Base-by-base conservation (phyloP, 2,113 vertebrate genomes). In the Baryphthengus martii region DNA sequence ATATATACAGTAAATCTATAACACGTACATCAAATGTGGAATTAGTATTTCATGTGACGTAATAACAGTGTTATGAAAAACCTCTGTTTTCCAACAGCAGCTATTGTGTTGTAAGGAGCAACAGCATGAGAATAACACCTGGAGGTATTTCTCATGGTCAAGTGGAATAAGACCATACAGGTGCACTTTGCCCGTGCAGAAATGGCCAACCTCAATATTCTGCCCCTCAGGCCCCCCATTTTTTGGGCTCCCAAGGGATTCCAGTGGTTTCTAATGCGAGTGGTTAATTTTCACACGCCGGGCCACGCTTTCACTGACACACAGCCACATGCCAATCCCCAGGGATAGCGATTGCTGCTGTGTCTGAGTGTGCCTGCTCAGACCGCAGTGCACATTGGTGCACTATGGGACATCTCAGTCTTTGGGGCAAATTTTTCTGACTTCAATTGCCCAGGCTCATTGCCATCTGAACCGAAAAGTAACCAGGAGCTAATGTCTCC, bases 91-190 rank as follows among this genome's bases (percentile, higher is more conserved):
- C 59, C 90, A 94, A 18, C 75, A 92, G 82, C 68, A 95, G 31
- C 31, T 79, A 23, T 79, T 56, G 62, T 85, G 28, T 33, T 85
- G 92, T 91, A 73, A 91, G 78, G 50, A 83, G 33, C 82, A 87
- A 76, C 29, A 45, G 42, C 55, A 76, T 85, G 81, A 92, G 91
- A 94, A 76, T 67, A 85, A 88, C 85, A 94, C 81, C 91, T 82
- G 70, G 74, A 95, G 94, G 87, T 68, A 33, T 91, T 94, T 95
- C 93, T 95, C 94, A 92, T 94, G 93, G 91, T 95, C 95, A 95
- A 85, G 67, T 53, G 74, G 53, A 89, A 16, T 83, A 66, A 76
- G 77, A 89, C 77, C 58, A n/a, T 92, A 78, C 73, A 89, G 78
- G 89, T 85, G 87, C 70, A 87, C 75, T 81, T 78, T 59, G 78